Evolutionary conservation across 1,140 invertebrate genomes (phyloP).

Genomic region (Thaumetopoea pityocampa): DNA sequence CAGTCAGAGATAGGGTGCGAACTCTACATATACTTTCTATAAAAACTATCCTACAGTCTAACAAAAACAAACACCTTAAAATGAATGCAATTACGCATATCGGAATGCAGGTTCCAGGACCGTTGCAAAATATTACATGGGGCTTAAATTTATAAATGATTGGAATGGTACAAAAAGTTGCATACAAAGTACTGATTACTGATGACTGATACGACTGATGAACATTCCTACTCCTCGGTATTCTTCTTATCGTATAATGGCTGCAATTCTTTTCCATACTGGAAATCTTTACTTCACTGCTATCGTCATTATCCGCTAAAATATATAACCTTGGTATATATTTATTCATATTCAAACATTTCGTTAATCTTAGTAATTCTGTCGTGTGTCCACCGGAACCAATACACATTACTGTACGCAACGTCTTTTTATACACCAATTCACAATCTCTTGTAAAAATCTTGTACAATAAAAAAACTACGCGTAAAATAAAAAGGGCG

Average conservation of each 20-base stretch:
- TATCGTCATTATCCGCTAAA: conserved; percentile 85
- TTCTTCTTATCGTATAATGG: conserved; percentile 77
- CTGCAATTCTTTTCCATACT: conserved; percentile 58
- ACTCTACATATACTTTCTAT: conserved; percentile 97
- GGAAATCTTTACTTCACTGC: conserved; percentile 83
- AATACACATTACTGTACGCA: conserved; percentile 65
- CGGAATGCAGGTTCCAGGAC: conserved; percentile 96
- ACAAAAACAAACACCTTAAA: conserved; percentile 80
- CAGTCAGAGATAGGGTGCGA: conserved; percentile 90
- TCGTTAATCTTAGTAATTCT: conserved; percentile 88
- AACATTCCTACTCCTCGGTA: conserved; percentile 91
- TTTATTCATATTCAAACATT: conserved; percentile 76
- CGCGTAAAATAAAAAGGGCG: conserved; percentile 20
- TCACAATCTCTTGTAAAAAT: conserved; percentile 33
- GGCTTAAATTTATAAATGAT: conserved; percentile 84
- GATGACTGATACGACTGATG: conserved; percentile 90
- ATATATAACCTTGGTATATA: conserved; percentile 87
- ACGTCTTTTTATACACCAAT: conserved; percentile 19
- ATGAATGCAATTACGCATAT: conserved; percentile 86
- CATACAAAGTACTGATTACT: conserved; percentile 85
- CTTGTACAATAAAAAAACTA: conserved; percentile 36
- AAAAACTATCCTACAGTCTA: conserved; percentile 88
- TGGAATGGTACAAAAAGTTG: conserved; percentile 81
- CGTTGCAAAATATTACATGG: conserved; percentile 92
- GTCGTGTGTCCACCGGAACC: conserved; percentile 87